Percentiles rank a stretch among this genome's conserved stretches.
Evolutionary conservation across 2,888 invertebrate species (phyloP).

Genomic region (Cremastobaeus sp.): DNA sequence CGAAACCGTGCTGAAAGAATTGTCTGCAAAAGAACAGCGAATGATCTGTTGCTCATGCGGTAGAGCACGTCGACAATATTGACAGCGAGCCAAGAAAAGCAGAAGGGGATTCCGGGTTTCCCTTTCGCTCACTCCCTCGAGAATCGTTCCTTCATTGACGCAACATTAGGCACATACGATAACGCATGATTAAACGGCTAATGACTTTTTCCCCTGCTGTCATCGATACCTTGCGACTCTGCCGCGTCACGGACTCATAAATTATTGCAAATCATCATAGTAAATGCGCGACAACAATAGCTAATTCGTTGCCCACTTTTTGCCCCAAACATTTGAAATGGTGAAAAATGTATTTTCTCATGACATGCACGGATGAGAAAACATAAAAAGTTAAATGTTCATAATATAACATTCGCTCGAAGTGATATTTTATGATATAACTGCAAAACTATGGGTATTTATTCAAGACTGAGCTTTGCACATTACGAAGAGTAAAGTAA

Average conservation of each 20-base stretch:
- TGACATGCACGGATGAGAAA: background rate
- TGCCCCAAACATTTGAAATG: too few species aligned
- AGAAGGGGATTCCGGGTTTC: constrained; percentile 61
- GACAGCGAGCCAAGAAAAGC: constrained; percentile 72
- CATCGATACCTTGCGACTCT: constrained; percentile 59
- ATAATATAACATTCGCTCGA: too few species aligned
- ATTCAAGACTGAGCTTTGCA: background rate
- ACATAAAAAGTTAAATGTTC: background rate
- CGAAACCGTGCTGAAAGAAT: constrained; percentile 20
- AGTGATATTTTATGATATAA: too few species aligned
- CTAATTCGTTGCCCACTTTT: too few species aligned
- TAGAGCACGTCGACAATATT: constrained; percentile 73
- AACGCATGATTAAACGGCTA: constrained; percentile 78
- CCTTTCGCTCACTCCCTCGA: constrained; percentile 69
- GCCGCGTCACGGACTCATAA: constrained; percentile 46
- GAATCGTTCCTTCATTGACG: constrained; percentile 76
- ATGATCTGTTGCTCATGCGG: constrained; percentile 75
- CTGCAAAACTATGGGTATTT: background rate
- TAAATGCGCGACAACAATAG: constrained; percentile 20
- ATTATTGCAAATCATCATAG: constrained; percentile 48
- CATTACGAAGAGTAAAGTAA: constrained; percentile 12
- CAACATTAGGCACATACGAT: constrained; percentile 78
- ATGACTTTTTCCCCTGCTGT: constrained; percentile 71
- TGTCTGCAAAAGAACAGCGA: constrained; percentile 55
- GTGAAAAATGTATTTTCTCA: too few species aligned